phyloP scores from a whole-genome alignment of 92 coral and sea anemone genomes.

The Parazoanthus swiftii region DNA sequence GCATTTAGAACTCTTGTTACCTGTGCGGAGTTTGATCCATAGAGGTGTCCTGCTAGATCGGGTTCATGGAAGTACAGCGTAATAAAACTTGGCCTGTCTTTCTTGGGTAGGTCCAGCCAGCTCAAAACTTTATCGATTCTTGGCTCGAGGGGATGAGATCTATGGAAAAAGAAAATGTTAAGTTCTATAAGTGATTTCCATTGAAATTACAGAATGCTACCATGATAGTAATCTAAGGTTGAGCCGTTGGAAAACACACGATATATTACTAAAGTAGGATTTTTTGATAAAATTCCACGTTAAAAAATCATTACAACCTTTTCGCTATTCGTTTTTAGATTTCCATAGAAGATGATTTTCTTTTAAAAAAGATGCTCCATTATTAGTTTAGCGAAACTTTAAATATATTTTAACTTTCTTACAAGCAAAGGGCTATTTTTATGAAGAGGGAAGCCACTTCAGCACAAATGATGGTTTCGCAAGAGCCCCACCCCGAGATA shows the following conservation, averaged over 20 bases:
- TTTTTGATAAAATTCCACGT: no score
- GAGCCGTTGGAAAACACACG: background rate
- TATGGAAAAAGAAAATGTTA: background rate
- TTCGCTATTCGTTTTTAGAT: background rate
- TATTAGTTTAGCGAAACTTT: no score
- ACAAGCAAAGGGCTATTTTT: no score
- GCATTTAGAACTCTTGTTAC: constrained; percentile 37
- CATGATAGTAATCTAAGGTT: no score
- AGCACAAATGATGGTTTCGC: no score
- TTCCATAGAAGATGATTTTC: no score
- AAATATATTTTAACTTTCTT: no score
- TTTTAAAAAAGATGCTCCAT: no score
- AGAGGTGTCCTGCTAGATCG: constrained; percentile 67
- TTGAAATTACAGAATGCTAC: background rate
- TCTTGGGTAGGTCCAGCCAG: constrained; percentile 80
- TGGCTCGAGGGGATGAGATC: constrained; percentile 71
- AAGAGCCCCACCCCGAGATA: background rate
- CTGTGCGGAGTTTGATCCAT: constrained; percentile 69
- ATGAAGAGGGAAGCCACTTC: no score
- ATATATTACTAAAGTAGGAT: background rate
- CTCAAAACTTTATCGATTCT: constrained; percentile 80
- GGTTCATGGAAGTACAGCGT: constrained; percentile 88
- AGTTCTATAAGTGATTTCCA: background rate
- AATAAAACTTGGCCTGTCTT: constrained; percentile 72
- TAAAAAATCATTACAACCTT: no score